Base-by-base conservation (phyloP, 1,140 invertebrate species). In the Drosophila varians region DNA sequence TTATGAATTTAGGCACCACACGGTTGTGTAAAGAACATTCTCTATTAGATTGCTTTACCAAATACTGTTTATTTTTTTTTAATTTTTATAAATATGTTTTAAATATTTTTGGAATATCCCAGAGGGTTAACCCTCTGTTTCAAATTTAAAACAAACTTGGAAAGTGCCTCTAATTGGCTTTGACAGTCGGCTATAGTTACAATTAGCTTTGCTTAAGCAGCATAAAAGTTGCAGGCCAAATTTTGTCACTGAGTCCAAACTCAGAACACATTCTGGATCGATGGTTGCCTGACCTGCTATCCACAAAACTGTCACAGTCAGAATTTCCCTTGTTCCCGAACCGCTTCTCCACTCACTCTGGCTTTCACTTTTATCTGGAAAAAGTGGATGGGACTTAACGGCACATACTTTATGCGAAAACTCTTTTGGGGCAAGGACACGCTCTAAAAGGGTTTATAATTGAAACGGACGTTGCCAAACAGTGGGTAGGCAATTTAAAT, bases 381-480 rank as follows among this genome's bases (percentile, higher is more conserved):
- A 43, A 26, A 21, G n/a, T 16, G 70, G 40, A 53, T 64, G 18
- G 25, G 43, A 31, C 34, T 8, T 9, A 57, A 18, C 47, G 54
- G 38, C 62, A 51, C 58, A 76, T 73, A 64, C 74, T 61, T 70
- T 65, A 86, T 87, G 76, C 82, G 61, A 75, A 72, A 84, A 55
- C 65, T 36, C 36, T 43, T 52, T 49, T 14, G 36, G 65, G 54
- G 42, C 76, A 86, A 86, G 80, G 82, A 69, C 82, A 64, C 48
- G 45, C 71, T 62, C 54, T 58, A 71, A 77, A 84, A 74, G 68
- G 75, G 74, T 84, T 64, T 77, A 72, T 73, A 72, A 78, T 84
- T 84, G 79, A 84, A 84, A 78, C 77, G 60, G 74, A 77, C 80
- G 72, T 21, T 21, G 21, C 45, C 62, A 54, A 46, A 19, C 45